Evolutionary conservation across 2,797 vertebrate genomes (phyloP).

Genomic region (Nothura maculosa): DNA sequence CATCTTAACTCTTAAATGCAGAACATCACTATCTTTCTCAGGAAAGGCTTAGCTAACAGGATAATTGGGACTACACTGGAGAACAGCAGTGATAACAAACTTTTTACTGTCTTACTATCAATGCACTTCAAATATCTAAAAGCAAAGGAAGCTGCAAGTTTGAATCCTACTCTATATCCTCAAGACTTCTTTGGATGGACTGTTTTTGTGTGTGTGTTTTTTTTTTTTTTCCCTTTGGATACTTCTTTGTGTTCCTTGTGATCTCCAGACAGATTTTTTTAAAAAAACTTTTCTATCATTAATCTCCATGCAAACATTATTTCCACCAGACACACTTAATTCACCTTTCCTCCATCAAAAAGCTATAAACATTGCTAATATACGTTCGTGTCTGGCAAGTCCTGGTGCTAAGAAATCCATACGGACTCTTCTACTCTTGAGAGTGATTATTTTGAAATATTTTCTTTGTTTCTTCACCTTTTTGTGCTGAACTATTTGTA

Average conservation of each 20-base stretch:
- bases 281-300: neutral
- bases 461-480: neutral
- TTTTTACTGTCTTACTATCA: accelerated
- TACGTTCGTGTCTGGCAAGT: neutral
- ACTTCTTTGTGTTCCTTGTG: neutral
- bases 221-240: too few relatives aligned
- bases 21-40: neutral
- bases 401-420: neutral
- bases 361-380: neutral
- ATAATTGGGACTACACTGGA: neutral
- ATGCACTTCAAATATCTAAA: neutral
- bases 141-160: neutral
- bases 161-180: neutral
- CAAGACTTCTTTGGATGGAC: neutral
- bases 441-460: neutral
- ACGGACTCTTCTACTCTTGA: neutral
- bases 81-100: neutral
- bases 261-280: neutral
- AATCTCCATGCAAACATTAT: neutral
- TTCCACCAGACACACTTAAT: neutral
- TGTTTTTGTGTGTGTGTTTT: neutral
- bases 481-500: neutral
- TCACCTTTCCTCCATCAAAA: neutral
- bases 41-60: neutral
- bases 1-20: neutral